A percentile compares a stretch with the other conserved stretches of the same genome.
These are phyloP conservation scores for Erythrocebus patas DNA, from an alignment of 2,113 vertebrate genomes.

Conservation along the genomic window DNA sequence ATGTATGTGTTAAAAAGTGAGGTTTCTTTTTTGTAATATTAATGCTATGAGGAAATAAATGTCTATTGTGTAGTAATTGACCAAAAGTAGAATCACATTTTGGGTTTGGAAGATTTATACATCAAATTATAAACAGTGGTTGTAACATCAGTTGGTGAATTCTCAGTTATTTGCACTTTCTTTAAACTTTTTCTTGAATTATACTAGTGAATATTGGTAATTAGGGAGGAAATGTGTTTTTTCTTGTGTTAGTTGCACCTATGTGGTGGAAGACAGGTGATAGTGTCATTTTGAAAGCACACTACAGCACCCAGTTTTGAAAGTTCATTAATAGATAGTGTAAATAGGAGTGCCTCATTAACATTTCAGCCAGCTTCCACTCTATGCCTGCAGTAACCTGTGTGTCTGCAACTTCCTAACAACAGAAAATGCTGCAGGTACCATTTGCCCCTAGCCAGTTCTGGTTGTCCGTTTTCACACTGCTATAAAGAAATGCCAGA, in stretches of 20 bases:
- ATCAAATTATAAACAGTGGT: background rate
- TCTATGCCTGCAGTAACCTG: background rate
- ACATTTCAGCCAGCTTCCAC: background rate
- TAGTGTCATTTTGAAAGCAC: background rate
- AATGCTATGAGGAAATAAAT: background rate
- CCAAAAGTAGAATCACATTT: background rate
- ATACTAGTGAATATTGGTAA: background rate
- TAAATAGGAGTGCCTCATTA: background rate
- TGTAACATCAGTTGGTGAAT: background rate
- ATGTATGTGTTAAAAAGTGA: background rate
- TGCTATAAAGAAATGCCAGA: too few relatives aligned
- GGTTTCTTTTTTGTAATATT: background rate
- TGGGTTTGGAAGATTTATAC: background rate
- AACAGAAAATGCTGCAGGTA: background rate
- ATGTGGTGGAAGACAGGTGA: background rate
- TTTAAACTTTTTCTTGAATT: conserved; percentile 16
- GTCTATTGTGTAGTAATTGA: background rate
- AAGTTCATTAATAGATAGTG: background rate
- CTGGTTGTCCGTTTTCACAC: too few relatives aligned
- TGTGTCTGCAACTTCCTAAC: background rate
- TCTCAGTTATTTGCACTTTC: conserved; percentile 29
- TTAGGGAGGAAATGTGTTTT: background rate
- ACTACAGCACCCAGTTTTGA: background rate
- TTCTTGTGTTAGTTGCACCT: background rate
- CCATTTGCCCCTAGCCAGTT: background rate